Evolutionary conservation across 2,888 invertebrate species (phyloP), one percentile per base, ranked within the genome.

Genomic region (Esperia sulphurella): DNA sequence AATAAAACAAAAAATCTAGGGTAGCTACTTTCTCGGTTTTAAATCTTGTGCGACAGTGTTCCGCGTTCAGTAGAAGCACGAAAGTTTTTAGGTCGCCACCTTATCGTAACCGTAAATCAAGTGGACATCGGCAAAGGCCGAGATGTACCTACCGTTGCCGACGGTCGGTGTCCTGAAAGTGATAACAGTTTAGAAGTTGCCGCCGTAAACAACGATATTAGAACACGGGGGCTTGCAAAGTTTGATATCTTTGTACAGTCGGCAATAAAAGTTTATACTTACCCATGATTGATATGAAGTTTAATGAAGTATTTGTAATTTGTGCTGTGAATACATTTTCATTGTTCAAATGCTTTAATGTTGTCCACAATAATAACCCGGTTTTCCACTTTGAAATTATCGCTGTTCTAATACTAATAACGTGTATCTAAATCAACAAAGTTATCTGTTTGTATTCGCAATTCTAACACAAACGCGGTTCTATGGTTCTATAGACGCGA

Each of bases 71-170:
- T 55, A 66, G 68, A 61, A 67, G 71, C 70, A 72, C 68, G 70
- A 76, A 83, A 80, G 71, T 83, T 83, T 83, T 81, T 79, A 77
- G 81, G 83, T 74, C 75, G 79, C 68, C 75, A 79, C 79, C 79
- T 83, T 84, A 83, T 84, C 83, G 74, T 75, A 69, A 75, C 63
- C 69, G 81, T 84, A 84, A 83, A 84, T 84, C 83, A 83, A 78
- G 79, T 75, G 83, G 82, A 82, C 83, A 80, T 75, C 71, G 79
- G 71, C 61, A 66, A 74, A 70, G 68, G 73, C 62, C 63, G 66
- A 73, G 75, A 79, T 75, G 79, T 76, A 74, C 74, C 65, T 76
- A 74, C 74, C 65, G 67, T 37, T 50, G 48, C 35, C 29, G 39
- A 40, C 54, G 47, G 52, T 56, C 65, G 65, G 73, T 72, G 72